Evolutionary conservation across 2,888 invertebrate genomes (phyloP), one percentile per base, ranked within the genome.

Genomic region (Blomia tropicalis): DNA sequence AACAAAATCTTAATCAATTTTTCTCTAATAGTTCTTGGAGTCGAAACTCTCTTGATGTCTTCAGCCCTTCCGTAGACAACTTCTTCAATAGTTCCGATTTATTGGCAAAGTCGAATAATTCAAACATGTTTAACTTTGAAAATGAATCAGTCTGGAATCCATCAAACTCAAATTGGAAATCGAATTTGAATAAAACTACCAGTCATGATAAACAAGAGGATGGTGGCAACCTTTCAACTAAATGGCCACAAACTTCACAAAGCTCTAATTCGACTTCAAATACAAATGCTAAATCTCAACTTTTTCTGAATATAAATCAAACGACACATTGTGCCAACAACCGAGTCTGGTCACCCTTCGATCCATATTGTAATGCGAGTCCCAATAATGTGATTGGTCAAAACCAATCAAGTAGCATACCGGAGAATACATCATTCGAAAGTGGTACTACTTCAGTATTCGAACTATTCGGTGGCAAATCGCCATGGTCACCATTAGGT

Each of bases 381-480:
- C 36, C 36, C 36, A 36, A 7, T 17, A 11, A 17, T 36, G 7
- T 36, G 17, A 36, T 17, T 36, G 36, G 36, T 17, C 7, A 36
- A 7, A 17, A 36, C 36, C 36, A 36, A 17, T 36, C 36, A 36
- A 36, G 17, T 17, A 36, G 17, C 36, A 36, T 11, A 11, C 17
- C 36, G 36, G 36, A 36, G 36, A 36, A 19, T 47, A 11, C 27
- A 22, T 11, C n/a, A 7, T 47, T 47, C 27, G 51, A 47, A 47
- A n/a, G n/a, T n/a, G 23, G 23, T 7, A 14, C 32, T 2, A 3
- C 32, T 25, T 27, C 56, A 17, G 56, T 56, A 22, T 56, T 56
- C 29, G 56, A 56, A 19, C 29, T 56, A 11, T 56, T 56, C 29
- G 56, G 56, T 7, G 56, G 56, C 29, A 56, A 56, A 25, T 56